Percentiles rank a stretch among this genome's conserved stretches.
These are phyloP conservation scores for Phylloscopus whistleri DNA, from an alignment of 2,113 vertebrate species.

Conservation along the genomic window DNA sequence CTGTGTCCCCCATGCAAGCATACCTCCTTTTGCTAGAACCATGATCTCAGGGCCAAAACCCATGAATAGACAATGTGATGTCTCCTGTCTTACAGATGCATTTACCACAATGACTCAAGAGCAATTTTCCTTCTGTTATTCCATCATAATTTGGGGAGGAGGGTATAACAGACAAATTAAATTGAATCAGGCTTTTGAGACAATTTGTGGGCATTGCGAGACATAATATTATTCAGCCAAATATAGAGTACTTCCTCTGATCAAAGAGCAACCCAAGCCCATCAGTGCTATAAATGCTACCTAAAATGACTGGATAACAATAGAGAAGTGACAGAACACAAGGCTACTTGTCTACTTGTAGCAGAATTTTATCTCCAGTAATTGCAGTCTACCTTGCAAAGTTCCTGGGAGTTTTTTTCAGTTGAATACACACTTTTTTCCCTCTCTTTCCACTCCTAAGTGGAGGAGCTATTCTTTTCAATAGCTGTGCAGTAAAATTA, in stretches of 20 bases:
- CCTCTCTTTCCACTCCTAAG: background rate
- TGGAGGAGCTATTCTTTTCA: background rate
- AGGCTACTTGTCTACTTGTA: background rate
- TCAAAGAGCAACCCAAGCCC: background rate
- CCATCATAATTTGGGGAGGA: background rate
- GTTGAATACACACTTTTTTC: background rate
- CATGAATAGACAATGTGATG: background rate
- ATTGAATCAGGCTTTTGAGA: background rate
- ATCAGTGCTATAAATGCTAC: background rate
- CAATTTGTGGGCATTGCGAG: background rate
- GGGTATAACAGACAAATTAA: background rate
- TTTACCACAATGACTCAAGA: background rate
- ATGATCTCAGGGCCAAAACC: background rate
- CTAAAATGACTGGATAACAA: background rate
- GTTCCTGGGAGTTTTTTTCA: background rate
- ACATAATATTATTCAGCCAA: background rate
- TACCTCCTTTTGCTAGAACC: background rate
- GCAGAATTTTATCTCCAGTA: slow-evolving; percentile 5
- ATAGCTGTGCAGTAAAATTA: background rate
- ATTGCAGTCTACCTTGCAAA: slow-evolving; percentile 2
- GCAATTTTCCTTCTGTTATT: slow-evolving; percentile 3
- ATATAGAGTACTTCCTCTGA: background rate
- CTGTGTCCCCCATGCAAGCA: background rate
- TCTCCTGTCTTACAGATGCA: background rate
- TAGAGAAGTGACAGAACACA: background rate